phyloP scores from a whole-genome alignment of 2,888 invertebrate species.

The Phalera bucephala region DNA sequence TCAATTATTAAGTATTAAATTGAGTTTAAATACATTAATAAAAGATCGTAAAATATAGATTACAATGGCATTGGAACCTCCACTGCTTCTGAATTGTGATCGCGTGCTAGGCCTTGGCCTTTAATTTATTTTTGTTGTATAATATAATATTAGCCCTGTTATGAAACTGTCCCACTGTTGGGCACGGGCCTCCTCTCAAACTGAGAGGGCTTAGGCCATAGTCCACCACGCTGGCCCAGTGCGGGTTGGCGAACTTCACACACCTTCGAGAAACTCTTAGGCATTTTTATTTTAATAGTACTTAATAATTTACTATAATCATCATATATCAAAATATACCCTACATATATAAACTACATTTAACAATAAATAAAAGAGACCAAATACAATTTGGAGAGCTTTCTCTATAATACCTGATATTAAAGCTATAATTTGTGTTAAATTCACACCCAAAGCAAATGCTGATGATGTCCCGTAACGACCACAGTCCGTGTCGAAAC shows the following conservation, averaged over 20 bases:
- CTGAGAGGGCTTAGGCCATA: too few relatives aligned
- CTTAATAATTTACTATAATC: neutral
- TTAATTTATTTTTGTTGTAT: constrained; percentile 2
- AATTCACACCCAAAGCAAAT: constrained; percentile 37
- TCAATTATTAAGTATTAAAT: too few relatives aligned
- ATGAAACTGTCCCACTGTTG: too few relatives aligned
- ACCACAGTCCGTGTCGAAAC: constrained; percentile 61
- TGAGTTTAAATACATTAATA: too few relatives aligned
- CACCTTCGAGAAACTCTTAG: too few relatives aligned
- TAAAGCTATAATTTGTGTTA: neutral
- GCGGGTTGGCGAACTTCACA: too few relatives aligned
- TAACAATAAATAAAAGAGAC: neutral
- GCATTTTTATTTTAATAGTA: constrained; percentile 10
- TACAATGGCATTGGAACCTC: too few relatives aligned
- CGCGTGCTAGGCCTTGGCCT: constrained; percentile 13
- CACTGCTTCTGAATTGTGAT: constrained; percentile 22
- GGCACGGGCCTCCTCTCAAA: too few relatives aligned
- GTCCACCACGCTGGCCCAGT: too few relatives aligned
- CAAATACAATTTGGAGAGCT: neutral
- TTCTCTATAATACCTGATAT: neutral
- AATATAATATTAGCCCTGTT: too few relatives aligned
- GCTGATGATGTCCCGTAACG: constrained; percentile 52
- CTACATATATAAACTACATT: too few relatives aligned
- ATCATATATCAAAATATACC: neutral
- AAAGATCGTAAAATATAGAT: too few relatives aligned